These are phyloP conservation scores for Tiliacea aurago DNA, from an alignment of 2,888 invertebrate genomes.

Conservation along the genomic window DNA sequence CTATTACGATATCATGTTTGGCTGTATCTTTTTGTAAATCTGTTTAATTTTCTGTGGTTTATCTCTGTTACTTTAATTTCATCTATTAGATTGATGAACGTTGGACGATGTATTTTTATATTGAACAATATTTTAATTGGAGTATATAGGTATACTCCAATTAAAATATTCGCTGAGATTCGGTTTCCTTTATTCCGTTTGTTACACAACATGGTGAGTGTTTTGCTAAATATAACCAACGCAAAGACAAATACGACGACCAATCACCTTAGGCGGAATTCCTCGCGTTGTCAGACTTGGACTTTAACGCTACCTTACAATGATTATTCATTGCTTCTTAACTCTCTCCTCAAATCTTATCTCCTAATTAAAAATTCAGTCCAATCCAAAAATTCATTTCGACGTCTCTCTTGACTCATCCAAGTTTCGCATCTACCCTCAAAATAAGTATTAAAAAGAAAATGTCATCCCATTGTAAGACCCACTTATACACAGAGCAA, in stretches of 20 bases:
- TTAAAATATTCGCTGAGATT: background rate
- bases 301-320: background rate
- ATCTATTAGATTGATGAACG: background rate
- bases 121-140: background rate
- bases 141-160: no score
- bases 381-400: slow-evolving; percentile 53
- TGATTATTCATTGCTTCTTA: slow-evolving; percentile 22
- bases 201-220: no score
- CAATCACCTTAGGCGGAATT: background rate
- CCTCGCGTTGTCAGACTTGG: background rate
- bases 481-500: slow-evolving; percentile 78
- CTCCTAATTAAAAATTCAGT: slow-evolving; percentile 43
- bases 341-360: background rate
- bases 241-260: background rate
- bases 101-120: background rate
- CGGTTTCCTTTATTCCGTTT: background rate
- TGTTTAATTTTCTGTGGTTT: background rate
- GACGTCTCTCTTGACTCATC: slow-evolving; percentile 40
- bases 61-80: background rate
- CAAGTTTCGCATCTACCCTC: slow-evolving; percentile 44
- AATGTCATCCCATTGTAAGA: slow-evolving; percentile 75
- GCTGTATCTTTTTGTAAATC: background rate
- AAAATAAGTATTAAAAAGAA: slow-evolving; percentile 82
- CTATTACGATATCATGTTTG: slow-evolving; percentile 23
- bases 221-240: background rate